These are phyloP conservation scores for Pyrrhosoma nymphula DNA, from an alignment of 2,888 invertebrate genomes.

Conservation along the genomic window DNA sequence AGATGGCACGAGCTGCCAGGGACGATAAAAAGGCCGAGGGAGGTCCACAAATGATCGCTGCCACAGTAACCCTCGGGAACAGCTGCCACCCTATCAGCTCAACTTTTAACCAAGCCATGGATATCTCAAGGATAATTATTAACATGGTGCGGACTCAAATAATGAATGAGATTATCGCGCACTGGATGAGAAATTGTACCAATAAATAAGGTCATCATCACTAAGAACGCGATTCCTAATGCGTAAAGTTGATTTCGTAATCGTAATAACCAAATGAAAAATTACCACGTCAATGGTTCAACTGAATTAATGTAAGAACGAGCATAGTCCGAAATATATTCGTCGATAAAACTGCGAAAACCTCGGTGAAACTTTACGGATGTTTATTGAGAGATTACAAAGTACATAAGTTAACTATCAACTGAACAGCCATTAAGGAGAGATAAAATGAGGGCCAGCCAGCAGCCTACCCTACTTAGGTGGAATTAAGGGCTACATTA, in stretches of 20 bases:
- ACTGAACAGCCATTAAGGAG: constrained; percentile 7
- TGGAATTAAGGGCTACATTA: not conserved
- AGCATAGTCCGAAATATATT: not conserved
- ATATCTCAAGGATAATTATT: not conserved
- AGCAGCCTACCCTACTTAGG: not conserved
- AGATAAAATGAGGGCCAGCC: not conserved
- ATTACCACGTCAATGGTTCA: not conserved
- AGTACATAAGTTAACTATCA: not conserved
- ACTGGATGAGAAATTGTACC: not conserved
- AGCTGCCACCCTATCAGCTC: constrained; percentile 33
- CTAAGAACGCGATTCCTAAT: not conserved
- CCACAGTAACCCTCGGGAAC: constrained; percentile 32
- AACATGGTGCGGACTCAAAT: no score
- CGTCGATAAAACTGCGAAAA: not conserved
- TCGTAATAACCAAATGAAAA: constrained; percentile 31
- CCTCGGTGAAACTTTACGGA: not conserved
- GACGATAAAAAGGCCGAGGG: constrained; percentile 16
- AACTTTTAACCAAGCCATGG: not conserved
- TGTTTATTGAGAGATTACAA: not conserved
- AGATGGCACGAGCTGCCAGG: constrained; percentile 58
- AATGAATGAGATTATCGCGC: not conserved
- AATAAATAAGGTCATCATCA: not conserved
- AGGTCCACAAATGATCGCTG: constrained; percentile 45
- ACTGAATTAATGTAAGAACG: not conserved
- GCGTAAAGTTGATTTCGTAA: constrained; percentile 43